These are phyloP conservation scores for Bujurquina vittata DNA, from an alignment of 2,113 vertebrate species.

Conservation along the genomic window DNA sequence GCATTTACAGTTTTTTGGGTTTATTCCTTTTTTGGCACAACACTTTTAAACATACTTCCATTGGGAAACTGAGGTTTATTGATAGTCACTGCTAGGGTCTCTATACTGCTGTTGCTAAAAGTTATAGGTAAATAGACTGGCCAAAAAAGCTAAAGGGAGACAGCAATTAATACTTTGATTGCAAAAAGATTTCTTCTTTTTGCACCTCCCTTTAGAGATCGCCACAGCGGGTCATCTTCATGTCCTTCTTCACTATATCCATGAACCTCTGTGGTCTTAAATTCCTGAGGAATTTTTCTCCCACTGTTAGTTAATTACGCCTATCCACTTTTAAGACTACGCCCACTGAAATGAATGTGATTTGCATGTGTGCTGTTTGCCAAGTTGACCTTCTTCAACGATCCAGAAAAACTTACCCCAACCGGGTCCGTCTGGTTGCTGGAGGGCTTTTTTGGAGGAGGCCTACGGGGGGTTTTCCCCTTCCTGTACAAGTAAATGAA, in stretches of 20 bases:
- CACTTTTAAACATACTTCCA: background rate
- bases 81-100: background rate
- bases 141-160: background rate
- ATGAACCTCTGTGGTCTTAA: too few species aligned
- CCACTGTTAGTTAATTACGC: background rate
- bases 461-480: slow-evolving; percentile 77
- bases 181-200: background rate
- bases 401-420: slow-evolving; percentile 75
- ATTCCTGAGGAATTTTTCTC: too few species aligned
- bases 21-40: too few species aligned
- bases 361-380: background rate
- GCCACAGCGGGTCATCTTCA: background rate
- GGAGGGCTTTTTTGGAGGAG: slow-evolving; percentile 74
- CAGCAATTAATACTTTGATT: background rate
- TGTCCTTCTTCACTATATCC: too few species aligned
- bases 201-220: background rate
- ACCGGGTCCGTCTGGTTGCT: slow-evolving; percentile 85
- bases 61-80: background rate
- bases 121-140: background rate
- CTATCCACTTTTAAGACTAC: background rate
- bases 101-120: background rate
- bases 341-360: background rate
- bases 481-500: slow-evolving; percentile 62
- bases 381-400: background rate
- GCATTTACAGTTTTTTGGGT: too few species aligned